Base-by-base conservation (phyloP, 2,888 invertebrate genomes). In the Agonopterix subpropinquella region DNA sequence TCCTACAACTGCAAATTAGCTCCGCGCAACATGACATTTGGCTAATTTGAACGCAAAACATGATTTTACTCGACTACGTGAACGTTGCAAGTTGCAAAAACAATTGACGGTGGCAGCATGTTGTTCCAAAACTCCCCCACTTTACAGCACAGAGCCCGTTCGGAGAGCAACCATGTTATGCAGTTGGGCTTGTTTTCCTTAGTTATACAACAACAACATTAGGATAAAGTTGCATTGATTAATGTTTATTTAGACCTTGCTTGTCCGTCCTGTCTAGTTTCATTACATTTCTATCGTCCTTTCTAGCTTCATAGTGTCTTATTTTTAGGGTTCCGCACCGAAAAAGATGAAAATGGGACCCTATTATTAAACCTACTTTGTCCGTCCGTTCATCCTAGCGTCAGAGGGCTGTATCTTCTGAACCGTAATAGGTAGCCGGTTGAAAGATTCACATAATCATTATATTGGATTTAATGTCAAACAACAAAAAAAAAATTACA, bases 131-230 rank as follows among this genome's bases (percentile, higher is more conserved):
- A 64, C 64, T 50, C 60, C 53, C 62, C 58, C 58, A 52, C 52
- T 53, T 57, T 43, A 7, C 18, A 36, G 42, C 37, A 7, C 18
- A 36, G 42, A 11, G 2, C 11, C 13, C 13, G 11, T 47, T 43
- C 28, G 43, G 43, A 36, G 36, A 9, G 11, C 41, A 28, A 28
- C 28, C 36, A 10, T 10, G 48, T 53, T 44, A 64, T 74, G 70
- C 70, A 73, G 61, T 67, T 67, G 65, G 65, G 64, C 69, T 69
- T 77, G 66, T 67, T 66, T 61, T 57, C 53, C 51, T 58, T 62
- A 64, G 64, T 71, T 70, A 61, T 64, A 63, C 68, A 69, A 70
- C 65, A 66, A 59, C 61, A 67, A 67, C 64, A 69, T 70, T 71
- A 68, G 65, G 67, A 58, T 64, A 59, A 60, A 62, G 60, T 58